Evolutionary conservation across 2,797 vertebrate genomes (phyloP), one percentile per base, ranked within the genome.

Genomic region (Bradypus variegatus): DNA sequence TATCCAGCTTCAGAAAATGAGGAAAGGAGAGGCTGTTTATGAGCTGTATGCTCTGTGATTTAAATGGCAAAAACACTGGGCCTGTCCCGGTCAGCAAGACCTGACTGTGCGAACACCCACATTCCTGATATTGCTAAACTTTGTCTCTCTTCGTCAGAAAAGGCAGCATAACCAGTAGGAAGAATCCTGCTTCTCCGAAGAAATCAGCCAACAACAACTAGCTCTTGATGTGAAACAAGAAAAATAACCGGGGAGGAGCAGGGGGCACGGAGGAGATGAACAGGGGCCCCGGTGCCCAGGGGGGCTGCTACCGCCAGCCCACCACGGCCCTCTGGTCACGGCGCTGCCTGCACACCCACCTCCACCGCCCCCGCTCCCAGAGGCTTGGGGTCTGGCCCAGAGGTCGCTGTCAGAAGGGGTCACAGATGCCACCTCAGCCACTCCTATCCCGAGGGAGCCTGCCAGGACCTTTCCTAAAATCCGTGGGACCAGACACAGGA

Each of bases 71-170:
- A 58, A 77, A 19, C 23, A 2, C 58, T 36, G 38, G n/a, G 48
- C 70, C 45, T 0, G 29, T 14, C 18, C 89, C 0, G 64, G 19
- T 21, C 81, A 10, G 73, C 0, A 0, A 78, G 80, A 48, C n/a
- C 55, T 1, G 9, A 12, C 11, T 0, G 0, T 55, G 3, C 5
- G 38, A 16, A n/a, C 0, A 0, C 31, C 1, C 15, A 29, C 31
- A 27, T 33, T 90, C 45, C 76, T 72, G 23, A 4, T 10, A 6
- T 19, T 6, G 8, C 50, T 6, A 11, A 8, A 50, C 18, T 23
- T 33, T 25, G 87, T 31, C 64, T 41, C 67, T 12, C 33, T 11
- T 8, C 31, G 23, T 58, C 15, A 7, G 23, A 62, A n/a, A 67
- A 38, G n/a, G 25, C 65, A 45, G 13, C 5, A 8, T 29, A 53